Conservation (phyloP, 2,797 vertebrate genomes). For the Odontamblyopus lacepedii region DNA sequence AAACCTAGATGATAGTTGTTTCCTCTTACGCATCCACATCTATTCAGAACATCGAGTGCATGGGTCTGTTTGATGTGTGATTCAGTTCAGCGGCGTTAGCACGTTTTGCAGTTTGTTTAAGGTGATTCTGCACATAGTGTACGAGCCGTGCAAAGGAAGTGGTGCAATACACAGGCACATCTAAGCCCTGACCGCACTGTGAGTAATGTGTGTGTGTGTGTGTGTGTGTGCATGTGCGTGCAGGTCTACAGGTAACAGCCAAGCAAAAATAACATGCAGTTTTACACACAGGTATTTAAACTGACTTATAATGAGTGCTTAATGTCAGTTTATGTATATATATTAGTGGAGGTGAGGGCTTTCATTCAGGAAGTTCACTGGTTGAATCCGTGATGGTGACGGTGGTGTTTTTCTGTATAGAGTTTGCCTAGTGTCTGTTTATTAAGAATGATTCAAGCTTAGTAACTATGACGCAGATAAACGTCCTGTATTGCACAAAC, state of each 20-base stretch:
- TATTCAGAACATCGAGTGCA: background rate
- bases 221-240: slow-evolving; percentile 28
- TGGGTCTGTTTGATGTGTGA: background rate
- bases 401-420: too few relatives aligned
- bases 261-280: background rate
- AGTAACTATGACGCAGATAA: too few relatives aligned
- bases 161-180: slow-evolving; percentile 68
- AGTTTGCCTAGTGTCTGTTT: too few relatives aligned
- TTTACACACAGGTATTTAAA: background rate
- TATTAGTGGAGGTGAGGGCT: too few relatives aligned
- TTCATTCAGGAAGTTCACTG: too few relatives aligned
- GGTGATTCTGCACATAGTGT: background rate
- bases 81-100: background rate
- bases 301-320: background rate
- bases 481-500: too few relatives aligned
- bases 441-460: too few relatives aligned
- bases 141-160: slow-evolving; percentile 54
- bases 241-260: slow-evolving; percentile 51
- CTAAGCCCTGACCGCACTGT: slow-evolving; percentile 31
- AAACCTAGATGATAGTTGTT: background rate
- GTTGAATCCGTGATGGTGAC: too few relatives aligned
- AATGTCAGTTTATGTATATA: too few relatives aligned
- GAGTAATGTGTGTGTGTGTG: slow-evolving; percentile 30
- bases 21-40: background rate
- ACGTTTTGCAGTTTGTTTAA: slow-evolving; percentile 22